Evolutionary conservation across 2,888 invertebrate genomes (phyloP).

Genomic region (Dryobota labecula): DNA sequence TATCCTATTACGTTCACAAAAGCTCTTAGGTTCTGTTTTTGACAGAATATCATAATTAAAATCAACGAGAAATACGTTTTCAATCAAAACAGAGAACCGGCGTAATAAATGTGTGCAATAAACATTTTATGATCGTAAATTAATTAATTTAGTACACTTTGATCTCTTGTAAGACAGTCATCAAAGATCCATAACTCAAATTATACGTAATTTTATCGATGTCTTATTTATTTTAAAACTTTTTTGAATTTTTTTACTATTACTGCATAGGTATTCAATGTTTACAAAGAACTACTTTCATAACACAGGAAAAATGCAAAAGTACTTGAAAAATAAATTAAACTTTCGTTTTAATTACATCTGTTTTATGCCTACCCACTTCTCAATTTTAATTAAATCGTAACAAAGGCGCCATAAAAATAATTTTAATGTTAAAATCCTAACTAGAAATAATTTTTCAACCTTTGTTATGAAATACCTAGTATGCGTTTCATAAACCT

Average conservation of each 20-base stretch:
- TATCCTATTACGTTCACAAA: not conserved
- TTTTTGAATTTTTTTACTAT: not conserved
- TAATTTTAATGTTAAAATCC: conserved; percentile 16
- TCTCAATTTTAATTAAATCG: conserved; percentile 37
- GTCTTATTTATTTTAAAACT: not conserved
- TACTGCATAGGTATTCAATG: not conserved
- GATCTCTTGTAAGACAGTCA: conserved; percentile 42
- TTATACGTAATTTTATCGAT: conserved; percentile 22
- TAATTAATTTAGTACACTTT: conserved; percentile 55
- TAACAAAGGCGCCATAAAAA: conserved; percentile 39
- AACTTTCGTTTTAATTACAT: conserved; percentile 18
- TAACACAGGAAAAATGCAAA: too few species aligned
- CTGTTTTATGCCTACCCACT: conserved; percentile 19
- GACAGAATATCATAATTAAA: conserved; percentile 2
- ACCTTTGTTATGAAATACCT: not conserved
- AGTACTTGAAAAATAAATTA: conserved; percentile 4
- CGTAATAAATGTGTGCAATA: conserved; percentile 42
- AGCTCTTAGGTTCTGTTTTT: not conserved
- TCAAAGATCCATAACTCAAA: conserved; percentile 36
- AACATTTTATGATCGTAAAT: conserved; percentile 54
- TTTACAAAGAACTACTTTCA: not conserved
- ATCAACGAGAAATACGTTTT: conserved; percentile 26
- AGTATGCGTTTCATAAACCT: not conserved
- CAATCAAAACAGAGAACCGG: conserved; percentile 37
- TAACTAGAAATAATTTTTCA: conserved; percentile 16